These are phyloP conservation scores for Epinephelus awoara DNA, from an alignment of 2,797 vertebrate genomes.

Conservation along the genomic window DNA sequence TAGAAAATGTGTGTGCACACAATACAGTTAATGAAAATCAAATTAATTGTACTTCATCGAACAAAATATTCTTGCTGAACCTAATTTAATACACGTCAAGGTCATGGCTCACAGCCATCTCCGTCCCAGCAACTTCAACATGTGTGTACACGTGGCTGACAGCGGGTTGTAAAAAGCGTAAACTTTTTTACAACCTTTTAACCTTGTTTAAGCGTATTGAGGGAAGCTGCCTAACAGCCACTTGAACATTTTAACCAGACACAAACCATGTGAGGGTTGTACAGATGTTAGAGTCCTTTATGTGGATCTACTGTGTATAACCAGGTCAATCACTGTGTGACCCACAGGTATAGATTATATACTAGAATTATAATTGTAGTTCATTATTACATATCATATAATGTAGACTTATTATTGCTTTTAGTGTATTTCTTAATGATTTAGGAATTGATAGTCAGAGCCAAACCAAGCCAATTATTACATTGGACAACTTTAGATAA, in stretches of 20 bases:
- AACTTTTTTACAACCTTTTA: constrained; percentile 74
- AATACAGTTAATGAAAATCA: not conserved
- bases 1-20: not conserved
- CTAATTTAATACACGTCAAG: constrained; percentile 48
- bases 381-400: not conserved
- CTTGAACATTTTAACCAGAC: constrained; percentile 82
- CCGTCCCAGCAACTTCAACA: constrained; percentile 41
- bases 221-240: constrained; percentile 78
- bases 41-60: not conserved
- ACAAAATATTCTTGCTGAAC: not conserved
- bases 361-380: not conserved
- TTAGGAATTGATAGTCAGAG: not conserved
- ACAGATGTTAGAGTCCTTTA: constrained; percentile 18
- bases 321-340: constrained; percentile 15
- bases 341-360: not conserved
- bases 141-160: constrained; percentile 47
- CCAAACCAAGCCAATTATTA: not conserved
- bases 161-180: constrained; percentile 70
- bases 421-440: not conserved
- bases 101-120: constrained; percentile 50
- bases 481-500: not conserved
- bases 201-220: constrained; percentile 72
- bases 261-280: constrained; percentile 63
- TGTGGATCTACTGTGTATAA: not conserved
- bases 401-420: not conserved